Evolutionary conservation across 1,140 invertebrate species (phyloP), one percentile per base, ranked within the genome.

Genomic region (Camponotus pennsylvanicus): DNA sequence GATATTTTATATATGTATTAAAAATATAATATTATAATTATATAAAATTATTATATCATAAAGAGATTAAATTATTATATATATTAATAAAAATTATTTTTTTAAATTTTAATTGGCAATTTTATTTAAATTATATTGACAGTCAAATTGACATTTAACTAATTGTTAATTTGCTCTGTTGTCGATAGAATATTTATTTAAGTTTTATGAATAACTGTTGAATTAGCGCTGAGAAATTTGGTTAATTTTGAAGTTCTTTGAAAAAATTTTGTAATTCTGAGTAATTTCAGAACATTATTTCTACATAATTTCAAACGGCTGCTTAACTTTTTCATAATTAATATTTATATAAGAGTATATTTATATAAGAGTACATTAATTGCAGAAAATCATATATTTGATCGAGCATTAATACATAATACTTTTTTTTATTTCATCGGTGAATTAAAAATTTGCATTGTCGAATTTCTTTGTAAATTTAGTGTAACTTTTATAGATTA

Each of bases 391-490:
- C 0, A 13, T n/a, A 75, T 57, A 37, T 59, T 40, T 40, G 34
- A 75, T 40, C 34, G 34, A 75, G 34, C n/a, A 15, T 55, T 5
- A n/a, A 37, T 13, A 34, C 40, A 75, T 15, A 75, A 57, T 49
- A 13, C 55, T 59, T 75, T 75, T 57, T n/a, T 59, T 57, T 34
- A 59, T 57, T 75, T 73, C 32, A 15, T 59, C 55, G n/a, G 5
- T 27, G n/a, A 75, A 75, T 75, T 75, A 52, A 34, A 75, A 75
- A 75, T 75, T 40, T 40, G n/a, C 55, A 40, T 75, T 52, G 34
- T 75, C 27, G 34, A 75, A 27, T 15, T 59, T 57, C 71, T 75
- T 75, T 75, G 34, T 75, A 57, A 1, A 40, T 34, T 21, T 34
- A n/a, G 18, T 55, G 13, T 27, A 75, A 9, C 8, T n/a, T 75